Evolutionary conservation across 2,797 vertebrate species (phyloP).

Genomic region (Crax fasciolata): DNA sequence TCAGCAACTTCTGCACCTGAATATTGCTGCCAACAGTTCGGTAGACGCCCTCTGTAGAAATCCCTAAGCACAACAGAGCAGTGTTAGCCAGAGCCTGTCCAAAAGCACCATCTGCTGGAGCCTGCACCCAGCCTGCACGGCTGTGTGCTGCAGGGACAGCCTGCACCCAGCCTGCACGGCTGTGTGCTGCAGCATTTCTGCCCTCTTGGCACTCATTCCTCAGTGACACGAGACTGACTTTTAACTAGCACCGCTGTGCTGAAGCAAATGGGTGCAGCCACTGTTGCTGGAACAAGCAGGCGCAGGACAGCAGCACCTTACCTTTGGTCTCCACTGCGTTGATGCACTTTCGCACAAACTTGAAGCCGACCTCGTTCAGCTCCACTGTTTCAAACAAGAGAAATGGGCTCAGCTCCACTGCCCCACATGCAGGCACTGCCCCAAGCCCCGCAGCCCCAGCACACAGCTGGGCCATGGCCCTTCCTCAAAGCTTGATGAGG

Average conservation of each 20-base stretch:
- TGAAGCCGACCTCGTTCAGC: slow-evolving; percentile 95
- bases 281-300: no score
- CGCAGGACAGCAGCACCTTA: slow-evolving; percentile 37
- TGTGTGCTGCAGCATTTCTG: not conserved
- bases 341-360: slow-evolving; percentile 96
- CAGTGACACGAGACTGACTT: not conserved
- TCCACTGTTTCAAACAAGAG: slow-evolving; percentile 88
- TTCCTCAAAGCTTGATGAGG: not conserved
- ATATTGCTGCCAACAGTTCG: slow-evolving; percentile 98
- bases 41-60: slow-evolving; percentile 94
- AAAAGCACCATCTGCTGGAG: slow-evolving; percentile 35
- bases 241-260: accelerated
- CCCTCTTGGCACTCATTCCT: not conserved
- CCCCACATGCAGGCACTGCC: accelerated
- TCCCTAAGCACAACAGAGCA: slow-evolving; percentile 79
- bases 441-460: not conserved
- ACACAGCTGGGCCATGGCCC: not conserved
- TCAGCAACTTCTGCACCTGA: slow-evolving; percentile 97
- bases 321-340: slow-evolving; percentile 94
- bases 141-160: not conserved
- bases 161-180: not conserved
- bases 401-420: slow-evolving; percentile 15
- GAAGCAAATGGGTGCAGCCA: not conserved
- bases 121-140: not conserved
- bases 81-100: not conserved